Evolutionary conservation across 2,888 invertebrate species (phyloP).

Genomic region (Cephus runcator): DNA sequence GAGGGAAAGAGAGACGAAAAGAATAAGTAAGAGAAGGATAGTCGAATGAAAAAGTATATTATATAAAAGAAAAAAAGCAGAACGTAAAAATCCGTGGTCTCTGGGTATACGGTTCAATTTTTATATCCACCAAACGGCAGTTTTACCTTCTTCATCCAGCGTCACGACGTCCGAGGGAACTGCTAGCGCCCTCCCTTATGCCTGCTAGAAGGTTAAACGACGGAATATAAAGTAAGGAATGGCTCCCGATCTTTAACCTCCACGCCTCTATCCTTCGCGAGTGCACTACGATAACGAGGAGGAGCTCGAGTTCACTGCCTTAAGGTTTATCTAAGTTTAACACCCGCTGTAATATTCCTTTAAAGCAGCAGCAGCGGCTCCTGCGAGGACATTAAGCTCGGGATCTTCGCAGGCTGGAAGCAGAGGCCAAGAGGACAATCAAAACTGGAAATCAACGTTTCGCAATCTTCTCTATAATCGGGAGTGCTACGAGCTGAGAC

Average conservation of each 20-base stretch:
- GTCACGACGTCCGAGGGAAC: background rate
- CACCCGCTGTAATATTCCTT: background rate
- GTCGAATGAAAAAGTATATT: slow-evolving; percentile 19
- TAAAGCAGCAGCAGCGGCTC: background rate
- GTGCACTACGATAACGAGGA: background rate
- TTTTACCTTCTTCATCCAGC: background rate
- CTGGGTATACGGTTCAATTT: background rate
- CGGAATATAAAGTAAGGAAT: background rate
- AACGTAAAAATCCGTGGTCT: background rate
- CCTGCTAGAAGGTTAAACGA: background rate
- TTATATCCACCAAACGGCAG: background rate
- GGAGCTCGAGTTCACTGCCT: background rate
- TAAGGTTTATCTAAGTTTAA: background rate
- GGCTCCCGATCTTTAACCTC: background rate
- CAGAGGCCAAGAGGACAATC: background rate
- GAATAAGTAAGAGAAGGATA: slow-evolving; percentile 8
- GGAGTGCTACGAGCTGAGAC: background rate
- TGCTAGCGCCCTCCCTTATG: background rate
- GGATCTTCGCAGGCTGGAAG: background rate
- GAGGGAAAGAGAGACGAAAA: slow-evolving; percentile 1
- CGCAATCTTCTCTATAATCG: background rate
- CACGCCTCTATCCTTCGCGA: background rate
- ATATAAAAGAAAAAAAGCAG: background rate
- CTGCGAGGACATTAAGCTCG: background rate
- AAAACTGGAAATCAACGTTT: background rate